phyloP scores from a whole-genome alignment of 2,113 vertebrate genomes.

The Petromus typicus region DNA sequence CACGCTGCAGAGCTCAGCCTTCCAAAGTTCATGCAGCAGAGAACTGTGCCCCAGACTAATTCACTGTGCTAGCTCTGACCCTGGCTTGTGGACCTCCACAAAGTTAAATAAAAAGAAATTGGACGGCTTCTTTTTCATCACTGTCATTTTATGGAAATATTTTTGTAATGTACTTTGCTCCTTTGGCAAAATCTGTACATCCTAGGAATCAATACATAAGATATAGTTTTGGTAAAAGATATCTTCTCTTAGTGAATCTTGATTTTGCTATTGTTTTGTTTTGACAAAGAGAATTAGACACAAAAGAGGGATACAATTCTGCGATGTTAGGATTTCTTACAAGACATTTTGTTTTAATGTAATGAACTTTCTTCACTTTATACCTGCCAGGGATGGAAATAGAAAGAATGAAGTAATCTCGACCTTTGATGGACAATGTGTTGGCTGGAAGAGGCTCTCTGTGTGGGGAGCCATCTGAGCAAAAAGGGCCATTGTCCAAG shows the following conservation, averaged over 20 bases:
- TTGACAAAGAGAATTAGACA: neutral
- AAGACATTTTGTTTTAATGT: neutral
- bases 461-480: neutral
- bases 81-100: slow-evolving; percentile 11
- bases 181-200: neutral
- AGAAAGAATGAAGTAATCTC: neutral
- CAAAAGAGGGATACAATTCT: neutral
- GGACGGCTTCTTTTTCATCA: slow-evolving; percentile 32
- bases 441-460: neutral
- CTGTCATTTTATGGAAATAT: neutral
- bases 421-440: neutral
- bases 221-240: slow-evolving; percentile 5
- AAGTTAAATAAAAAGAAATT: slow-evolving; percentile 52
- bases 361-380: neutral
- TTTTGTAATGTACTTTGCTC: slow-evolving; percentile 6
- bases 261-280: neutral
- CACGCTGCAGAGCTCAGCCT: neutral
- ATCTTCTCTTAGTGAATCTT: slow-evolving; percentile 8
- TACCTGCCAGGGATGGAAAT: neutral
- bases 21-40: neutral
- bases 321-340: neutral
- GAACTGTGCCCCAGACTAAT: neutral
- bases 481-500: neutral
- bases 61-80: neutral
- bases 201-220: slow-evolving; percentile 13